These are phyloP conservation scores for Oriolus oriolus DNA, from an alignment of 2,113 vertebrate species.

Conservation along the genomic window DNA sequence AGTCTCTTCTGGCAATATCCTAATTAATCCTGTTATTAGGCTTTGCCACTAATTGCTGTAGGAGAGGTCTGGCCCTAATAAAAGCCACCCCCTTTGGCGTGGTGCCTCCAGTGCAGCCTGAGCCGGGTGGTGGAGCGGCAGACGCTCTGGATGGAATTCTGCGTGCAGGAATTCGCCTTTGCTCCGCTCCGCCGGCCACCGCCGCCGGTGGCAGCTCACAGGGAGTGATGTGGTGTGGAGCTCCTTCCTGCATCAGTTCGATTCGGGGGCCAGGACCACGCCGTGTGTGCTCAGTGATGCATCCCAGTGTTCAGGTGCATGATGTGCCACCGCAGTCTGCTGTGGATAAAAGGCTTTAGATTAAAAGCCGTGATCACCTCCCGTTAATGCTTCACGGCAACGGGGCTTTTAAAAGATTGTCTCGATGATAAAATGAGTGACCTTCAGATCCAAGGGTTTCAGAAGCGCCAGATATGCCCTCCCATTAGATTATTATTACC, in stretches of 20 bases:
- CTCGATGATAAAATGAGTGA: constrained; percentile 20
- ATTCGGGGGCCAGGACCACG: neutral
- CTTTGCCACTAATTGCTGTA: neutral
- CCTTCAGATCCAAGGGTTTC: constrained; percentile 3
- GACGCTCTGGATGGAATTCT: neutral
- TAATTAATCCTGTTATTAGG: constrained; percentile 18
- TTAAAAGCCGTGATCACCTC: constrained; percentile 23
- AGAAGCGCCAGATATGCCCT: neutral
- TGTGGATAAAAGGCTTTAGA: neutral
- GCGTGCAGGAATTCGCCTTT: neutral
- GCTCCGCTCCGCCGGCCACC: neutral
- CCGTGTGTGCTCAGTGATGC: neutral
- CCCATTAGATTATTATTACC: constrained; percentile 12
- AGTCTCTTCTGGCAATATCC: neutral
- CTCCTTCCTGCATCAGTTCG: neutral
- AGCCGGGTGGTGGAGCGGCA: fast-evolving
- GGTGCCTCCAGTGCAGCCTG: neutral
- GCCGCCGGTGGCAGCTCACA: neutral
- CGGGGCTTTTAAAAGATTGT: neutral
- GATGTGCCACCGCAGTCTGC: neutral
- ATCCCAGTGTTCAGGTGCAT: neutral
- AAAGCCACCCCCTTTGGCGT: neutral
- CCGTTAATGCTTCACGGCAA: neutral
- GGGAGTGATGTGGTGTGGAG: neutral
- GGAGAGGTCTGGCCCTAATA: neutral